Conservation (phyloP, 2,113 vertebrate genomes). For the Cettia cetti region DNA sequence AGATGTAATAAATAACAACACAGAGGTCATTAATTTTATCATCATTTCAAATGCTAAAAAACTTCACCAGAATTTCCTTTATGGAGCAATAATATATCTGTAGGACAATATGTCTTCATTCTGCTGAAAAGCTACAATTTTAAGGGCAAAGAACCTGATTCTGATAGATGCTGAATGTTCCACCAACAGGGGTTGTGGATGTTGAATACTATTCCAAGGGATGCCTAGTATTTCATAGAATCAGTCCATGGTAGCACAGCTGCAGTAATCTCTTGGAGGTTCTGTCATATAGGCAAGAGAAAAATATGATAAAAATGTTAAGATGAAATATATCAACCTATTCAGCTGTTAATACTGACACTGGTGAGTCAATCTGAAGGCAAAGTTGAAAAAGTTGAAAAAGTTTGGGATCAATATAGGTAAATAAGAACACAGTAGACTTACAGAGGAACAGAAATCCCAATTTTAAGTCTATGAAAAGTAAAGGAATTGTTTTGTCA, state of each 20-base stretch:
- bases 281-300: background rate
- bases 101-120: background rate
- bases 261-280: background rate
- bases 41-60: background rate
- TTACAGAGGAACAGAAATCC: background rate
- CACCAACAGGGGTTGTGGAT: accelerated
- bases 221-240: background rate
- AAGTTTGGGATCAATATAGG: conserved; percentile 24
- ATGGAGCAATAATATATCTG: background rate
- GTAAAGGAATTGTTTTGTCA: background rate
- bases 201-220: background rate
- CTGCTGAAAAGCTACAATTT: background rate
- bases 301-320: conserved; percentile 7
- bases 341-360: background rate
- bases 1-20: background rate
- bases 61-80: background rate
- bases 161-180: background rate
- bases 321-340: background rate
- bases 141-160: background rate
- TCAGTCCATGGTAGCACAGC: background rate
- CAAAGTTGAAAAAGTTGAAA: conserved; percentile 16
- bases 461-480: conserved; percentile 14
- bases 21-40: background rate
- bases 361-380: background rate
- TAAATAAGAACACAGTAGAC: conserved; percentile 6